Conservation (phyloP, 2,888 invertebrate genomes). For the Branchipolynoe longqiensis region DNA sequence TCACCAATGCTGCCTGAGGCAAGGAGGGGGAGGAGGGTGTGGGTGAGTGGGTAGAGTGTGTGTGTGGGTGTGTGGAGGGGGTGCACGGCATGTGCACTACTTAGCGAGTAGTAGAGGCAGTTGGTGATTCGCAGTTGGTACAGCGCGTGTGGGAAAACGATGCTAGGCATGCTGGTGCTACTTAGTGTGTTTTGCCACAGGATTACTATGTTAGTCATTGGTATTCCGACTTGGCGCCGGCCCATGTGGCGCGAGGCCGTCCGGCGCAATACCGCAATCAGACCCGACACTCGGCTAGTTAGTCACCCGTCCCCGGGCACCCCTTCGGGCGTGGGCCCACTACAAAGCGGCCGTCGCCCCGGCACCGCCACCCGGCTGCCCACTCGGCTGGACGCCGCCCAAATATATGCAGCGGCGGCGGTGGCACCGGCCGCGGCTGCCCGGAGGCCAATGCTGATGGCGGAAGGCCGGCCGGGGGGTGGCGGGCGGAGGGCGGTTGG, state of each 20-base stretch:
- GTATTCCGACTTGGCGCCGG: slow-evolving; percentile 35
- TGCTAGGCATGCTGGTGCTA: slow-evolving; percentile 36
- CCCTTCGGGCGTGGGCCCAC: slow-evolving; percentile 22
- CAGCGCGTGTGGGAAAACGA: neutral
- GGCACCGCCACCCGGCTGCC: neutral
- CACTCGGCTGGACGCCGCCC: slow-evolving; percentile 38
- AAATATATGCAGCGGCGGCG: slow-evolving; percentile 21
- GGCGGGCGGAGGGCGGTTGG: too few species aligned
- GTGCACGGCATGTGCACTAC: neutral
- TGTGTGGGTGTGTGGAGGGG: too few species aligned
- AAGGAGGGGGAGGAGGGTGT: too few species aligned
- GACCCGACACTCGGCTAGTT: slow-evolving; percentile 50
- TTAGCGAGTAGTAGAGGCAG: slow-evolving; percentile 53
- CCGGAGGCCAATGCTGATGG: neutral
- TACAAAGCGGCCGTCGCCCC: slow-evolving; percentile 37
- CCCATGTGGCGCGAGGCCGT: slow-evolving; percentile 47
- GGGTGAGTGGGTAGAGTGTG: too few species aligned
- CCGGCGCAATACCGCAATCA: slow-evolving; percentile 53
- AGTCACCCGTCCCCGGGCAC: slow-evolving; percentile 50
- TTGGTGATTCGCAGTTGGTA: slow-evolving; percentile 41
- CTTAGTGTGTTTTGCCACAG: slow-evolving; percentile 54
- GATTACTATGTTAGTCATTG: slow-evolving; percentile 54
- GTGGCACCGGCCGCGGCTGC: neutral
- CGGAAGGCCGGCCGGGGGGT: neutral
- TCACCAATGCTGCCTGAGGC: neutral